Conservation (phyloP, 2,888 invertebrate genomes). For the Sarcophaga rosellei region DNA sequence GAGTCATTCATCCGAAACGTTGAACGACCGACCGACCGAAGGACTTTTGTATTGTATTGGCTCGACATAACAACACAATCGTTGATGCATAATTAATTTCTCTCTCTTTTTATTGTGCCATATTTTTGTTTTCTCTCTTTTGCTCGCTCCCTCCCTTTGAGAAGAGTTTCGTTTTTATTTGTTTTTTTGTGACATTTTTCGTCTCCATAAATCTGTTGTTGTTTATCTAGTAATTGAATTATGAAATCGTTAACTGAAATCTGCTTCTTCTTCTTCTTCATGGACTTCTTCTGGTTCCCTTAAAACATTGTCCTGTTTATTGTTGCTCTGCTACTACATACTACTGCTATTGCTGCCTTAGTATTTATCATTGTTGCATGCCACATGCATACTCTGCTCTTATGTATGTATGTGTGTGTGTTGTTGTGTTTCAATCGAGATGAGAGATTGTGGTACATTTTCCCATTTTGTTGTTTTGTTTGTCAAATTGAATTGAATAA, state of each 20-base stretch:
- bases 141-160: too few species aligned
- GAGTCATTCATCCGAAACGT: too few species aligned
- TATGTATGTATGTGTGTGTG: conserved; percentile 19
- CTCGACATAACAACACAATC: conserved; percentile 72
- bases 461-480: conserved; percentile 33
- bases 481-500: conserved; percentile 50
- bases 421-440: conserved; percentile 4
- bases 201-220: conserved; percentile 58
- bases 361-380: conserved; percentile 33
- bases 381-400: neutral
- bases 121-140: neutral
- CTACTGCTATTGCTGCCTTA: neutral
- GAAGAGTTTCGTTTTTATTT: conserved; percentile 20
- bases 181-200: conserved; percentile 3
- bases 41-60: conserved; percentile 38
- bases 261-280: conserved; percentile 31
- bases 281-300: neutral
- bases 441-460: conserved; percentile 1
- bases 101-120: neutral
- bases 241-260: conserved; percentile 79
- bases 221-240: conserved; percentile 80
- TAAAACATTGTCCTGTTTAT: conserved; percentile 4
- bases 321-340: conserved; percentile 2
- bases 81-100: conserved; percentile 76
- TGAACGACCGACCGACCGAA: conserved; percentile 14